Percentiles rank a stretch among this genome's conserved stretches.
phyloP scores from a whole-genome alignment of 1,140 invertebrate genomes.

The Lycorma delicatula region DNA sequence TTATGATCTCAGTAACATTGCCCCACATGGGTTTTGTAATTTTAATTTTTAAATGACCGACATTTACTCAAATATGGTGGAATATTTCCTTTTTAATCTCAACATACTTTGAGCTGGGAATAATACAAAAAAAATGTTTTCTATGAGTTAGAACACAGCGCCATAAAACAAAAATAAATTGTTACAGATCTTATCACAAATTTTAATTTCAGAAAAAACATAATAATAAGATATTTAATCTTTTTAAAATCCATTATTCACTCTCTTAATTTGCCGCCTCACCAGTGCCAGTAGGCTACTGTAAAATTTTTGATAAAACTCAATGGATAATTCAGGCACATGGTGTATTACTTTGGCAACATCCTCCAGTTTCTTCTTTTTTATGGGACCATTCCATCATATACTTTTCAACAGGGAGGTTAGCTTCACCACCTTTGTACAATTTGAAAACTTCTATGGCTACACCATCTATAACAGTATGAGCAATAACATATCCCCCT shows the following conservation, averaged over 20 bases:
- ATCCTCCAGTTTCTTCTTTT: background rate
- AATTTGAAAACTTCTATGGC: background rate
- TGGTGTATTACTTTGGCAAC: background rate
- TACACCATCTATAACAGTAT: background rate
- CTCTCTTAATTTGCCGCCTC: too few species aligned
- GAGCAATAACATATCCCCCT: background rate
- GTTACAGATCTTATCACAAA: background rate
- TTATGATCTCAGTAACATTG: background rate
- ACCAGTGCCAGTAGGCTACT: background rate
- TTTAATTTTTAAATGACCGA: background rate
- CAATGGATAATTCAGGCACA: background rate
- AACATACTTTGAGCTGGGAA: background rate
- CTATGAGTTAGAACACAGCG: background rate
- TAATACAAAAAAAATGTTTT: background rate
- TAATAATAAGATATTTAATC: background rate
- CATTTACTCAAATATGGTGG: background rate
- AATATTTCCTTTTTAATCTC: conserved; percentile 2
- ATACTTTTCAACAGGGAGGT: background rate
- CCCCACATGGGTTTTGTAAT: background rate
- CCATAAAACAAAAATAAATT: background rate
- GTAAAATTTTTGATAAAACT: conserved; percentile 2
- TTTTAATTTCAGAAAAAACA: background rate
- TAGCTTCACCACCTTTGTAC: background rate
- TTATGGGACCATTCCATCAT: background rate
- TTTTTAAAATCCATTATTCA: background rate